Base-by-base conservation (phyloP, 2,797 vertebrate species). In the Brotogeris chrysoptera region DNA sequence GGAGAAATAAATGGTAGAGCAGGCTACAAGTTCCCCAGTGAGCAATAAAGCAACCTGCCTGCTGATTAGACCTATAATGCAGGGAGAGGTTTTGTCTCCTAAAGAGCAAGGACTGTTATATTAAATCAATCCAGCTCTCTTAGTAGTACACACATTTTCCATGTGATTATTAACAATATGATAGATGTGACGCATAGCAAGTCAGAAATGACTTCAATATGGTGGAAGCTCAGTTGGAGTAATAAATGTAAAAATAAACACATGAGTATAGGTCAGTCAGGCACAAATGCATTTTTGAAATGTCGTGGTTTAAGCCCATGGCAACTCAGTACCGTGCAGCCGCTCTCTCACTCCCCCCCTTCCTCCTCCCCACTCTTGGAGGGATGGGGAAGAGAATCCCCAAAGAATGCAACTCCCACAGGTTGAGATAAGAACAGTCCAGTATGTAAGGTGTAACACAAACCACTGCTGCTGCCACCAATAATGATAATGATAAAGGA, bases 141-240 rank as follows among this genome's bases (percentile, higher is more conserved):
- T 21, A 16, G 24, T 47, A 28, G n/a, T 72, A 52, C 6, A 13
- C 27, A 5, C 5, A 3, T 12, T 78, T 90, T 53, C 32, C 18
- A 0, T 16, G 7, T 25, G 19, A 64, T 19, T 0, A 1, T 4
- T 47, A 61, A 63, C 41, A 16, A 14, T 38, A 39, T 24, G 25
- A 6, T 57, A 38, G 28, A 49, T 11, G 23, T 46, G 14, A 72
- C 18, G 5, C 5, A 30, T 5, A 24, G 23, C 36, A 86, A 13
- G 3, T 57, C 49, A 88, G 36, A 85, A 41, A n/a, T 43, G 11
- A 60, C 14, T 30, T 52, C 27, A 38, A 1, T 27, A 13, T 25
- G 13, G 20, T 43, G 20, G 25, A 81, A 17, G 9, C 6, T 41
- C 30, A n/a, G 9, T 10, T 68, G 16, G 13, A 60, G 5, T n/a